A percentile compares a stretch with the other conserved stretches of the same genome.
Conservation (phyloP, 2,797 vertebrate species). For the Valencia hispanica region DNA sequence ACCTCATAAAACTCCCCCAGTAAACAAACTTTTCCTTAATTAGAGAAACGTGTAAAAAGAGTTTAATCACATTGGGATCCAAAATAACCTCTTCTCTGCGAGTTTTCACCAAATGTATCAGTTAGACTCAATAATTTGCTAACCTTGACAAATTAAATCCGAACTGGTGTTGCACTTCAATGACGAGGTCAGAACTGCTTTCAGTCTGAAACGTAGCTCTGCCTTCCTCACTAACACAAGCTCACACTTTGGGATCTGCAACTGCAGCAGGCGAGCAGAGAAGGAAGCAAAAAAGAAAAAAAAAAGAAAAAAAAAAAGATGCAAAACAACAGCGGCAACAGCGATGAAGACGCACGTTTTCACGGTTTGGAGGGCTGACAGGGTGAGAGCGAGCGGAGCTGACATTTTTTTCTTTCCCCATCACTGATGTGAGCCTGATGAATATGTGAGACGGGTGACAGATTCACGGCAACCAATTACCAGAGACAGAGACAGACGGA, state of each 20-base stretch:
- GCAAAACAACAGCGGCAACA: slow-evolving; percentile 61
- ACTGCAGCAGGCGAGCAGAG: slow-evolving; percentile 18
- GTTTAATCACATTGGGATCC: slow-evolving; percentile 17
- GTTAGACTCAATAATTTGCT: slow-evolving; percentile 4
- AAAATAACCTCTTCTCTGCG: slow-evolving; percentile 24
- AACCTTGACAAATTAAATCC: slow-evolving; percentile 13
- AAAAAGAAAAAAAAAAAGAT: slow-evolving; percentile 14
- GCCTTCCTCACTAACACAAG: not conserved
- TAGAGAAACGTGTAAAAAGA: slow-evolving; percentile 47
- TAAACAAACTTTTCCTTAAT: slow-evolving; percentile 23
- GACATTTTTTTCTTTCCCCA: slow-evolving; percentile 75
- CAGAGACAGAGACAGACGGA: slow-evolving; percentile 9
- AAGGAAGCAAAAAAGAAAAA: not conserved
- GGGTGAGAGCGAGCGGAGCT: slow-evolving; percentile 82
- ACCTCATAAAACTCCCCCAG: not conserved
- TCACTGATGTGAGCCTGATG: slow-evolving; percentile 73
- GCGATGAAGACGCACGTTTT: slow-evolving; percentile 79
- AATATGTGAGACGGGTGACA: slow-evolving; percentile 65
- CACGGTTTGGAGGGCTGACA: slow-evolving; percentile 84
- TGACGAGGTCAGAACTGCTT: slow-evolving; percentile 27
- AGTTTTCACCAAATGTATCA: not conserved
- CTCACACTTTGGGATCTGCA: slow-evolving; percentile 14
- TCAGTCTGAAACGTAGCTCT: slow-evolving; percentile 6
- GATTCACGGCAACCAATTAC: slow-evolving; percentile 53
- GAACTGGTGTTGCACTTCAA: slow-evolving; percentile 7